Evolutionary conservation across 2,797 vertebrate genomes (phyloP).

Genomic region (Spizella passerina): DNA sequence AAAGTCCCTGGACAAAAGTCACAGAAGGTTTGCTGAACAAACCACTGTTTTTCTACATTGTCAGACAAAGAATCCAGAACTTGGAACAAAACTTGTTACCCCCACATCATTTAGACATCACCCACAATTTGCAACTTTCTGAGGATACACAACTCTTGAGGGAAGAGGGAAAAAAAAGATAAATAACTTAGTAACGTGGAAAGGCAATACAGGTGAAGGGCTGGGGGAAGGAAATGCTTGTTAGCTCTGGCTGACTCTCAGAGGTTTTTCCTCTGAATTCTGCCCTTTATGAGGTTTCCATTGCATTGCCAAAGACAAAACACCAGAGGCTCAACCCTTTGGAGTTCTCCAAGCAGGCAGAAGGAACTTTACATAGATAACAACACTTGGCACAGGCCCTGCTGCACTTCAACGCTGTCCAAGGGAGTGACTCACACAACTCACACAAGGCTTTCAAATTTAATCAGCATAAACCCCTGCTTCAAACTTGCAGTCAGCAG

Average conservation of each 20-base stretch:
- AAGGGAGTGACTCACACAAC: neutral
- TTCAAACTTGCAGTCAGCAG: neutral
- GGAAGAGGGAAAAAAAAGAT: neutral
- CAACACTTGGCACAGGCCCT: neutral
- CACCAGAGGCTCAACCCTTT: neutral
- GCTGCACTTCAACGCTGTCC: neutral
- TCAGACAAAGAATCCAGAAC: neutral
- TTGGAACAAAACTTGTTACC: neutral
- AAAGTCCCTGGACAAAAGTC: neutral
- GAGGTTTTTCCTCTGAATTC: neutral
- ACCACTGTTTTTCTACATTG: neutral
- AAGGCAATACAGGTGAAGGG: neutral
- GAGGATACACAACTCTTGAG: accelerated
- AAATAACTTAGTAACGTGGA: neutral
- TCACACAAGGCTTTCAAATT: neutral
- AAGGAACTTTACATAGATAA: neutral
- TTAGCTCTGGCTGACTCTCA: neutral
- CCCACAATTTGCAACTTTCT: neutral
- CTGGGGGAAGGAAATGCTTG: neutral
- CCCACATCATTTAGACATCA: neutral
- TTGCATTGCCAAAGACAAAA: neutral
- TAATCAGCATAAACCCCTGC: neutral
- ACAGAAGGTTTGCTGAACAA: neutral
- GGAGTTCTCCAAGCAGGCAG: neutral
- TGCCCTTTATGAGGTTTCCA: neutral